A percentile compares a stretch with the other conserved stretches of the same genome.
Conservation (phyloP, 2,113 vertebrate genomes). For the Thomomys bottae region DNA sequence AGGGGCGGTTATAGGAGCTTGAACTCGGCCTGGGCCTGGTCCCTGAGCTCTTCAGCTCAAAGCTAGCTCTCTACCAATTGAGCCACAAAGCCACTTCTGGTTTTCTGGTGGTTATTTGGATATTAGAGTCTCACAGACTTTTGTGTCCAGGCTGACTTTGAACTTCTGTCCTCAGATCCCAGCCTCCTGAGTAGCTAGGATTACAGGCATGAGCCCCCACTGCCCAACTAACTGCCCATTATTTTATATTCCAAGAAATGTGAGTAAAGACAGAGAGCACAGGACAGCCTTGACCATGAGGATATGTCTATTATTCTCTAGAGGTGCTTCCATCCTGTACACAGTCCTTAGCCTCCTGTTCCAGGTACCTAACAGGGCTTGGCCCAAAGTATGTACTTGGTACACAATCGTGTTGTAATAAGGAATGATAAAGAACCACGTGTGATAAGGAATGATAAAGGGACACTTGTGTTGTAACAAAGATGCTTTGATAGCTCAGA, state of each 20-base stretch:
- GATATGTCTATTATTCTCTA: background rate
- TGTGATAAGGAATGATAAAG: background rate
- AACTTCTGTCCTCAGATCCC: too few species aligned
- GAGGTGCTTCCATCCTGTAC: background rate
- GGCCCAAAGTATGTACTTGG: background rate
- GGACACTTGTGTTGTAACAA: background rate
- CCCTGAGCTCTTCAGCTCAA: too few species aligned
- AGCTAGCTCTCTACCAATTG: too few species aligned
- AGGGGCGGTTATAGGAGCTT: too few species aligned
- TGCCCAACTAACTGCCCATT: too few species aligned
- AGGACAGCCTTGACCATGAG: background rate
- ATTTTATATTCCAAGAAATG: background rate
- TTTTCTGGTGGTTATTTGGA: too few species aligned
- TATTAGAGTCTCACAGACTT: too few species aligned
- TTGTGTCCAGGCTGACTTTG: too few species aligned
- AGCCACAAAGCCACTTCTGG: too few species aligned
- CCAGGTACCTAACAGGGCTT: background rate
- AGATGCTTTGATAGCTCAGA: rapidly evolving
- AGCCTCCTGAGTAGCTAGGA: too few species aligned
- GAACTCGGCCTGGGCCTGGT: too few species aligned
- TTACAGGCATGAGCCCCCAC: too few species aligned
- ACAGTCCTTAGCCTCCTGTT: background rate
- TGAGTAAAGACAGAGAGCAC: background rate
- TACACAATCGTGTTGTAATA: background rate
- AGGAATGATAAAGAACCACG: background rate